phyloP scores from a whole-genome alignment of 2,113 vertebrate genomes.

The Centropus bengalensis region DNA sequence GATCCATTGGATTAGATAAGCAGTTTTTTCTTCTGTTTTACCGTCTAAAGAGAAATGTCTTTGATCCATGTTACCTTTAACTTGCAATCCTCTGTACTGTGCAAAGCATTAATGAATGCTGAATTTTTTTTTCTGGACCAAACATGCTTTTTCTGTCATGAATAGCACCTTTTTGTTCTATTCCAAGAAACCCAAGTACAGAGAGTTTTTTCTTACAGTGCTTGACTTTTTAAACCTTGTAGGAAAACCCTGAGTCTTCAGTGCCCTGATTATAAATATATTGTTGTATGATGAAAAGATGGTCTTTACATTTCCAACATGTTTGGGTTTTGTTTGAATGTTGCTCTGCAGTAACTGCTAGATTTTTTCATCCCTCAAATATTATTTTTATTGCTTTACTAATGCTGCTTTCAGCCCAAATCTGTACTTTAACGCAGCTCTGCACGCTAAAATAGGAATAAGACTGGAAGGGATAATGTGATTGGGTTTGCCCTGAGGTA shows the following conservation, averaged over 20 bases:
- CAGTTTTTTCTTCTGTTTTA: neutral
- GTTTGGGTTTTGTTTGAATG: neutral
- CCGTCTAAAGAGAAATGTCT: neutral
- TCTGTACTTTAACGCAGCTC: constrained; percentile 37
- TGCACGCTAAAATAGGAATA: constrained; percentile 16
- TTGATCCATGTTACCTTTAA: neutral
- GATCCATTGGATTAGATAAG: neutral
- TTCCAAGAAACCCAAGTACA: neutral
- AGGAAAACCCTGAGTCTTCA: neutral
- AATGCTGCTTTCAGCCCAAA: constrained; percentile 39
- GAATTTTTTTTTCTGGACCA: neutral
- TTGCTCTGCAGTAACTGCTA: neutral
- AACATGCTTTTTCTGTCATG: neutral
- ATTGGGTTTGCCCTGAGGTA: neutral
- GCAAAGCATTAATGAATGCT: neutral
- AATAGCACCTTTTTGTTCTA: neutral
- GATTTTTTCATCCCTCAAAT: neutral
- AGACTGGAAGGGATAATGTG: constrained; percentile 5
- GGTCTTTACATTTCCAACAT: neutral
- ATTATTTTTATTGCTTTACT: neutral
- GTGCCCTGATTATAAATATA: neutral
- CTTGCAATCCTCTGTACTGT: neutral
- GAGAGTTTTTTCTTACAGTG: neutral
- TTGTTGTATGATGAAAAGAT: neutral
- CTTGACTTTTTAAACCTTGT: neutral